Percentiles rank a stretch among this genome's conserved stretches.
phyloP scores from a whole-genome alignment of 1,140 invertebrate genomes.

The Pentalonia nigronervosa region DNA sequence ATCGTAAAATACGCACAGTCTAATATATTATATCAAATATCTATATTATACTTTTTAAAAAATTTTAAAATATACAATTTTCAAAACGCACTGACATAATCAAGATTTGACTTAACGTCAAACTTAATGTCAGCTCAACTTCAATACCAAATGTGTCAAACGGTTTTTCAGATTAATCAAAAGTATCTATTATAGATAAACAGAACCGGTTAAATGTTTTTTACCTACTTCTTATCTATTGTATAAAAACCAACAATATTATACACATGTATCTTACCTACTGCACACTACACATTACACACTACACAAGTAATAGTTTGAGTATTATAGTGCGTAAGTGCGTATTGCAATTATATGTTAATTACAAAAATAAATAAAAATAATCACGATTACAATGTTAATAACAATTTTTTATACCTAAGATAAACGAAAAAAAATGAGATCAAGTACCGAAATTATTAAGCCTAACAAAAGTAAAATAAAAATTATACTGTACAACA shows the following conservation, averaged over 20 bases:
- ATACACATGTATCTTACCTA: not conserved
- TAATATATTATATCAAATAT: too few species aligned
- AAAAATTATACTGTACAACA: not conserved
- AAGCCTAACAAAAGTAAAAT: not conserved
- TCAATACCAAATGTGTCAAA: too few species aligned
- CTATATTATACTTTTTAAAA: too few species aligned
- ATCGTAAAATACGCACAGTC: too few species aligned
- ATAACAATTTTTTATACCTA: not conserved
- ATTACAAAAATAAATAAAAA: not conserved
- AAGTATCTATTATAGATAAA: too few species aligned
- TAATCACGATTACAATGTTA: not conserved
- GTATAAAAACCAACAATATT: not conserved
- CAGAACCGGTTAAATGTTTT: too few species aligned
- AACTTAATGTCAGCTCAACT: too few species aligned
- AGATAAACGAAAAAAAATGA: not conserved
- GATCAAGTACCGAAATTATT: not conserved
- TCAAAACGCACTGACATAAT: too few species aligned
- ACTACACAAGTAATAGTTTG: not conserved
- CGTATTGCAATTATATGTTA: not conserved
- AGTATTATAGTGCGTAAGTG: not conserved
- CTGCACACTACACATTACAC: too few species aligned
- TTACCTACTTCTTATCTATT: not conserved
- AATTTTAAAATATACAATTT: too few species aligned
- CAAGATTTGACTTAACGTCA: too few species aligned
- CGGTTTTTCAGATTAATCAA: too few species aligned